A percentile compares a stretch with the other conserved stretches of the same genome.
Evolutionary conservation across 2,797 vertebrate genomes (phyloP).

Genomic region (Aplochiton taeniatus): DNA sequence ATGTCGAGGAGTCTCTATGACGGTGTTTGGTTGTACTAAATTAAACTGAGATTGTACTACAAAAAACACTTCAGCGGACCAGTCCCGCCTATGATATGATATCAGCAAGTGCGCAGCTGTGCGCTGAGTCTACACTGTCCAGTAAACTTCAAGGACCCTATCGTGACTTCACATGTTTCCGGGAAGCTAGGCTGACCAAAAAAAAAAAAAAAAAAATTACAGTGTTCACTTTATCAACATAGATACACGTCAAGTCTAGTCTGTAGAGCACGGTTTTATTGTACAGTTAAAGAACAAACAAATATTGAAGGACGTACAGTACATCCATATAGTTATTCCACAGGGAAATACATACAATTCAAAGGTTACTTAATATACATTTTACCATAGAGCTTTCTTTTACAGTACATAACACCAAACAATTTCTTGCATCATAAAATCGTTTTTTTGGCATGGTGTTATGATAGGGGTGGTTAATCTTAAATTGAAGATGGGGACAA

Average conservation of each 20-base stretch:
- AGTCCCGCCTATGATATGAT: constrained; percentile 4
- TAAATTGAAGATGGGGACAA: constrained; percentile 2
- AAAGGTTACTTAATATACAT: too few relatives aligned
- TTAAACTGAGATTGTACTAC: neutral
- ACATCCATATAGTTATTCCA: too few relatives aligned
- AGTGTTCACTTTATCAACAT: too few relatives aligned
- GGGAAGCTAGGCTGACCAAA: constrained; percentile 16
- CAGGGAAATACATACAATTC: neutral
- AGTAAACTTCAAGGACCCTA: neutral
- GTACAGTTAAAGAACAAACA: constrained; percentile 38
- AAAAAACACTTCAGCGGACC: neutral
- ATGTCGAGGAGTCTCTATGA: neutral
- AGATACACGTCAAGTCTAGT: neutral
- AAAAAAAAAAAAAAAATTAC: too few relatives aligned
- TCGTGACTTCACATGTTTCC: constrained; percentile 33
- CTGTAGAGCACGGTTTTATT: constrained; percentile 46
- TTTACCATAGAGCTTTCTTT: too few relatives aligned
- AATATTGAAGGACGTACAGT: too few relatives aligned
- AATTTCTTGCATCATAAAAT: too few relatives aligned
- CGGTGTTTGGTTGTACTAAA: constrained; percentile 2
- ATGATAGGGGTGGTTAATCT: neutral
- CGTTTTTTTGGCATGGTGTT: too few relatives aligned
- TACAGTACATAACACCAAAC: too few relatives aligned
- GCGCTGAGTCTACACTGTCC: neutral
- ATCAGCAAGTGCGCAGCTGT: neutral